Conservation (phyloP, 1,140 invertebrate species). For the Orchestia grillus region DNA sequence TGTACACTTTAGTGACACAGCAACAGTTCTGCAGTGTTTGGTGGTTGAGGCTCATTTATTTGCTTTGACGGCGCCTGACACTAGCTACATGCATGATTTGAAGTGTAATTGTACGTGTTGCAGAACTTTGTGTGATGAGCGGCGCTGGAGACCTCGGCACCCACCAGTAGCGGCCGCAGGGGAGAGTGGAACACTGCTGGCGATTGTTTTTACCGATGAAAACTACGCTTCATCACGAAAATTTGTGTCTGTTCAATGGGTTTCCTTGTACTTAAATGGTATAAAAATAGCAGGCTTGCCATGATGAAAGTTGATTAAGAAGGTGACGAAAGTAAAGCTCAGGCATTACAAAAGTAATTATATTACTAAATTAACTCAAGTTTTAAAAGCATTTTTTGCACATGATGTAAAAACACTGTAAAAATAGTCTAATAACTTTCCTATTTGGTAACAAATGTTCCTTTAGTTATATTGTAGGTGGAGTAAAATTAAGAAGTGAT, state of each 20-base stretch:
- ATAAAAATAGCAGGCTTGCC: neutral
- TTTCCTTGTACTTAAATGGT: neutral
- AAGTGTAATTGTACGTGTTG: neutral
- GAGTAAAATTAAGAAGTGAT: neutral
- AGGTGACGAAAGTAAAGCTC: neutral
- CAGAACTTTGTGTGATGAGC: neutral
- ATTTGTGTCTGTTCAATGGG: neutral
- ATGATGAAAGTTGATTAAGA: neutral
- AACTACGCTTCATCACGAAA: neutral
- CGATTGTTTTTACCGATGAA: neutral
- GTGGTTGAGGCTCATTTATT: neutral
- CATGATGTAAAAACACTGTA: no score
- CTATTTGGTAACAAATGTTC: no score
- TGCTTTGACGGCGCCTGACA: neutral
- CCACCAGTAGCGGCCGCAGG: neutral
- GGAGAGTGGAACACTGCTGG: neutral
- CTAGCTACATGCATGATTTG: neutral
- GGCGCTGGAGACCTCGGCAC: neutral
- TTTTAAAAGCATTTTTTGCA: no score
- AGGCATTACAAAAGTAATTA: neutral
- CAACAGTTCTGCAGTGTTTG: neutral
- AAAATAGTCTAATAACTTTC: no score
- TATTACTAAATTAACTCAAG: neutral
- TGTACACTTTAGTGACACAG: neutral
- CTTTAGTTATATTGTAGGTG: no score